These are phyloP conservation scores for Rhizoglyphus robini DNA, from an alignment of 1,140 invertebrate genomes.

Conservation along the genomic window DNA sequence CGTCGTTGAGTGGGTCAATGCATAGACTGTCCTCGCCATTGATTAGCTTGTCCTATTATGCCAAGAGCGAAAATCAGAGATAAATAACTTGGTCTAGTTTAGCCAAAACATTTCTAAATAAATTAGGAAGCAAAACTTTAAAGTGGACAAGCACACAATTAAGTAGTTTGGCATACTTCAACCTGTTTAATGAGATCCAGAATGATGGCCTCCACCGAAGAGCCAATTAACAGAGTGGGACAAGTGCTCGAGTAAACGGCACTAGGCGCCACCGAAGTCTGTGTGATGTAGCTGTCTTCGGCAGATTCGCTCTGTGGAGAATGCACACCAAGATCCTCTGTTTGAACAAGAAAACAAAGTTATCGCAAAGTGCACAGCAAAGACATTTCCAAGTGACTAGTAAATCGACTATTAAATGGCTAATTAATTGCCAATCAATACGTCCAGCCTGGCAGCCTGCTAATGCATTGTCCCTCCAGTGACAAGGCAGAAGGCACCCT, in stretches of 20 bases:
- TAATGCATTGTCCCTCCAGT: too few relatives aligned
- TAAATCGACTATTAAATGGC: not conserved
- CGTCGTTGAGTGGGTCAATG: slow-evolving; percentile 11
- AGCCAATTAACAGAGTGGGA: slow-evolving; percentile 31
- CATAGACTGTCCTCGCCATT: slow-evolving; percentile 18
- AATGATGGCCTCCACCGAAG: slow-evolving; percentile 40
- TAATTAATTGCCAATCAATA: too few relatives aligned
- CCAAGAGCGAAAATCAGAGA: not conserved
- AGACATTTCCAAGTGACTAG: not conserved
- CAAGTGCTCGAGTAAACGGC: slow-evolving; percentile 27
- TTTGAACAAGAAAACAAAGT: slow-evolving; percentile 4
- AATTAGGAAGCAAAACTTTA: not conserved
- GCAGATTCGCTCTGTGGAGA: slow-evolving; percentile 24
- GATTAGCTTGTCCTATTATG: slow-evolving; percentile 6
- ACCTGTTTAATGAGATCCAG: slow-evolving; percentile 37
- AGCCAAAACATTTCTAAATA: too few relatives aligned
- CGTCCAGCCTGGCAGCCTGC: too few relatives aligned
- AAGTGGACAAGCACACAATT: not conserved
- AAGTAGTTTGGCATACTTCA: slow-evolving; percentile 28
- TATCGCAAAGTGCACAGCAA: not conserved
- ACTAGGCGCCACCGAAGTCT: slow-evolving; percentile 37
- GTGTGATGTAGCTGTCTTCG: slow-evolving; percentile 40
- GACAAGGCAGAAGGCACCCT: too few relatives aligned
- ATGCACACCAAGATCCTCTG: not conserved
- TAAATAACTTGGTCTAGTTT: not conserved